Conservation (phyloP, 2,888 invertebrate genomes). For the Sphaerophoria rueppellii region DNA sequence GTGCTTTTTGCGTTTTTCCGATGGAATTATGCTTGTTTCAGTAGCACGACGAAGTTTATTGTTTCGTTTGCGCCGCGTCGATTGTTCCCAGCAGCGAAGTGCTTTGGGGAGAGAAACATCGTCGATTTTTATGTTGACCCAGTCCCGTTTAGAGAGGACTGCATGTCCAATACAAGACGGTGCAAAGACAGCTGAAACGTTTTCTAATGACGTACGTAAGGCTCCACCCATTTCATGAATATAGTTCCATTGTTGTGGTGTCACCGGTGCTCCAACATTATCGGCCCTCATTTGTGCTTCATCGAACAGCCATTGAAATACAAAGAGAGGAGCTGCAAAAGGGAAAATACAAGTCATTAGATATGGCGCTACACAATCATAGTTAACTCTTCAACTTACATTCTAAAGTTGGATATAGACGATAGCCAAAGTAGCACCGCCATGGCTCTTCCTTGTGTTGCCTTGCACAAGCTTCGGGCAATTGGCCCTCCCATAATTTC, state of each 20-base stretch:
- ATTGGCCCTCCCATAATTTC: conserved; percentile 90
- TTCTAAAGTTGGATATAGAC: conserved; percentile 92
- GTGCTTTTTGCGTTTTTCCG: conserved; percentile 69
- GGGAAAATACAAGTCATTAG: conserved; percentile 75
- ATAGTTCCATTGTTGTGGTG: conserved; percentile 96
- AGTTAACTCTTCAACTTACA: conserved; percentile 83
- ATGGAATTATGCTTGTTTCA: conserved; percentile 76
- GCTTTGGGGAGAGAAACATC: conserved; percentile 93
- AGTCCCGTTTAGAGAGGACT: conserved; percentile 92
- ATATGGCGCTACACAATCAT: neutral
- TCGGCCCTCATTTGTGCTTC: conserved; percentile 97
- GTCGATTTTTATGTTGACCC: conserved; percentile 93
- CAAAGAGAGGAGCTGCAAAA: conserved; percentile 90
- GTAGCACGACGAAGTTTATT: conserved; percentile 78
- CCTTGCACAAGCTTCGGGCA: conserved; percentile 90
- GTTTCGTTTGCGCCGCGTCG: conserved; percentile 79
- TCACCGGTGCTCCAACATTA: conserved; percentile 94
- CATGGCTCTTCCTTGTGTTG: conserved; percentile 89
- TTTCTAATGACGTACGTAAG: conserved; percentile 90
- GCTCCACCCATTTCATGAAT: conserved; percentile 95
- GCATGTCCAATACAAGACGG: conserved; percentile 97
- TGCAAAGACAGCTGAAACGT: conserved; percentile 94
- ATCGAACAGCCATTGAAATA: conserved; percentile 97
- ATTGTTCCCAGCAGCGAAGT: conserved; percentile 93
- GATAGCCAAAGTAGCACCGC: conserved; percentile 96